Evolutionary conservation across 1,140 invertebrate species (phyloP).

Genomic region (Zaprionus camerounensis): DNA sequence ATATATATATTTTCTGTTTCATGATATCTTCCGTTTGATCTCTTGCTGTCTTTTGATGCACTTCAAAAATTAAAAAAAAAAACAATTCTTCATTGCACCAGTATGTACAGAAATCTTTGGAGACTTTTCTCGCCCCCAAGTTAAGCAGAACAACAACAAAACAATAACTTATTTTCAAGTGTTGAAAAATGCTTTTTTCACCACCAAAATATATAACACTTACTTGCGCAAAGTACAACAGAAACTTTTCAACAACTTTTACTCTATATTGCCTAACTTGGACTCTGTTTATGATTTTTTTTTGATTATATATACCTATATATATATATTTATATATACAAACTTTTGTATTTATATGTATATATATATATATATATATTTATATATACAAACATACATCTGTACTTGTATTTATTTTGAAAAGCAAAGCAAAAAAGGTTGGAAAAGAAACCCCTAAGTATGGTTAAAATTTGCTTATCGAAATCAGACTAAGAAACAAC

Average conservation of each 20-base stretch:
- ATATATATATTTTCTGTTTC: conserved; percentile 16
- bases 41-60: conserved; percentile 72
- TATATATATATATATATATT: conserved; percentile 4
- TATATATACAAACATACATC: conserved; percentile 16
- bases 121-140: conserved; percentile 25
- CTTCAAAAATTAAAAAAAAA: conserved; percentile 47
- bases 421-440: conserved; percentile 46
- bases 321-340: conserved; percentile 14
- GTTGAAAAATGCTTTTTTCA: conserved; percentile 55
- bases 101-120: conserved; percentile 52
- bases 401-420: conserved; percentile 61
- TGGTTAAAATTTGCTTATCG: conserved; percentile 45
- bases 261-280: conserved; percentile 35
- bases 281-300: conserved; percentile 38
- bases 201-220: conserved; percentile 30
- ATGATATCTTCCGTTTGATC: conserved; percentile 21
- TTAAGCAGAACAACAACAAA: conserved; percentile 32
- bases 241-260: conserved; percentile 27
- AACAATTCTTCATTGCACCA: conserved; percentile 68
- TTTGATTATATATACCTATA: conserved; percentile 14
- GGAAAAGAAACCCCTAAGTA: conserved; percentile 16
- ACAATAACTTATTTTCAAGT: conserved; percentile 53
- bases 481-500: conserved; percentile 46
- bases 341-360: conserved; percentile 41
- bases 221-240: conserved; percentile 45